Base-by-base conservation (phyloP, 2,113 vertebrate genomes). In the Seriola rivoliana region DNA sequence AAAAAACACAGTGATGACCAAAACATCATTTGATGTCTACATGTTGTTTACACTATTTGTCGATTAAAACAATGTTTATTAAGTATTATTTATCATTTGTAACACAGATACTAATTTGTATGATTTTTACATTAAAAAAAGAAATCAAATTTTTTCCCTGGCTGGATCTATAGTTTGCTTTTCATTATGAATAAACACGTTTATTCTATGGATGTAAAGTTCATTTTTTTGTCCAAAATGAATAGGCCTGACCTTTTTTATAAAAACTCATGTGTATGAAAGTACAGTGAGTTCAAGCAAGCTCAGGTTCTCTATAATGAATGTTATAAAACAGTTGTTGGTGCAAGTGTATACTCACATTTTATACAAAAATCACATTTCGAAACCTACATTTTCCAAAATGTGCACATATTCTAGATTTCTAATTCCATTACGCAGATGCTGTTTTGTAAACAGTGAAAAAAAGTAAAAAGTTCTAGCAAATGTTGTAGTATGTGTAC, bases 101-200 rank as follows among this genome's bases (percentile, higher is more conserved):
- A 93, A 90, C 90, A 91, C 87, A 83, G 69, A 88, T 85, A 87
- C 79, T 84, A 80, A 93, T 95, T 94, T 95, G 89, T 95, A 95
- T 91, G 80, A 90, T 89, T 94, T 95, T 90, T 92, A 91, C 89
- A 91, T 88, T 87, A 68, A 84, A 82, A 78, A 78, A 80, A 71
- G 62, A 83, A 86, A 82, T 73, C 17, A 34, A 69, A 69, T 75
- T 72, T 88, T 74, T 86, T 88, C 78, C 82, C 76, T 86, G 81
- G 73, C 42, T 85, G 84, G 85, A 90, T 93, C 72, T 92, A 82
- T 87, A 76, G 78, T 86, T 82, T 94, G 85, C 87, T 93, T 29
- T 89, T 93, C 80, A 90, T 93, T 93, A 86, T 93, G 86, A 95
- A 95, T 94, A 95, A 95, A 95, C 79, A 89, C 75, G 25, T 91